These are phyloP conservation scores for Himalopsyche kuldschensis DNA, from an alignment of 2,888 invertebrate genomes.

Conservation along the genomic window DNA sequence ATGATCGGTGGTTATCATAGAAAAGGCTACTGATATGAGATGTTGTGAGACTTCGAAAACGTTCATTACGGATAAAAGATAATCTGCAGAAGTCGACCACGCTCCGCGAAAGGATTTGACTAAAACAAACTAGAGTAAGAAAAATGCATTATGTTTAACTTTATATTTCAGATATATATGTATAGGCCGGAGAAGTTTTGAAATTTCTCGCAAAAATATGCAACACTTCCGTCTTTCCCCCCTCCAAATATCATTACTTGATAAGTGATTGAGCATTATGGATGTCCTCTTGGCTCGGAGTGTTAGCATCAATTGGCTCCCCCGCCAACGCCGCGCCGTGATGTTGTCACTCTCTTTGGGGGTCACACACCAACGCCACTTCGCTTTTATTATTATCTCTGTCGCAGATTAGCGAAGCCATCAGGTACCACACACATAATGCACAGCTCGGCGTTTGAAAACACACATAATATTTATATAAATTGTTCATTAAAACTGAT, in stretches of 20 bases:
- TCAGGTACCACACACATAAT: neutral
- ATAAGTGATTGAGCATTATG: neutral
- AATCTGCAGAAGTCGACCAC: too few relatives aligned
- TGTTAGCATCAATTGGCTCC: neutral
- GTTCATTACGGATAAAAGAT: too few relatives aligned
- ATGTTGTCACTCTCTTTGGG: neutral
- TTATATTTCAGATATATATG: neutral
- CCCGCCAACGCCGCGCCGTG: neutral
- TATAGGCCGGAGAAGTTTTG: neutral
- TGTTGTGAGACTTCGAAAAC: too few relatives aligned
- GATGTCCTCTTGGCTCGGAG: neutral
- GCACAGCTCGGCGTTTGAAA: neutral
- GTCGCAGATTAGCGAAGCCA: neutral
- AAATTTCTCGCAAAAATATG: neutral
- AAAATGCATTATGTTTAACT: neutral
- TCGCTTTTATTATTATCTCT: neutral
- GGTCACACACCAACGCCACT: neutral
- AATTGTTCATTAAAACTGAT: neutral
- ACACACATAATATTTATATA: neutral
- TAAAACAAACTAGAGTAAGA: too few relatives aligned
- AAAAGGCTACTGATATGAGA: too few relatives aligned
- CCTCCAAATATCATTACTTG: neutral
- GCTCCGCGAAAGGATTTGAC: too few relatives aligned
- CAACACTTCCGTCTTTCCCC: too few relatives aligned
- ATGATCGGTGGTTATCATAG: too few relatives aligned